Base-by-base conservation (phyloP, 1,140 invertebrate genomes). In the Trichoplusia ni region DNA sequence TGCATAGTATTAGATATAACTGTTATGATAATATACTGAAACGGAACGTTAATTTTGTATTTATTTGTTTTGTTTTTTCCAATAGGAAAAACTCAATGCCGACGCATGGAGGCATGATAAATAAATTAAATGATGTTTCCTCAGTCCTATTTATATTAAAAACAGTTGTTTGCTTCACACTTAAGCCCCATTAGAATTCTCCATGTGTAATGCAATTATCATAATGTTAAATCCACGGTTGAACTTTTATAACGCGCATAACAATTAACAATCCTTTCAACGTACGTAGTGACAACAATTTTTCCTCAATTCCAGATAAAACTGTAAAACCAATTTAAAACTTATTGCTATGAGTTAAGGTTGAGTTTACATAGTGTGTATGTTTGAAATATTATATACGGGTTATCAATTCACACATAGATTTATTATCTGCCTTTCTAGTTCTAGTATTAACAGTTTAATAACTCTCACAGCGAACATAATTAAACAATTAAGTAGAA, bases 401-500 rank as follows among this genome's bases (percentile, higher is more conserved):
- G 0, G 13, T 18, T 29, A 49, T 49, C 25, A 49, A 49, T 49
- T 49, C 18, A 19, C 46, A 7, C 23, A 6, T 29, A 27, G 25
- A 29, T 29, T 49, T 49, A 31, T 18, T 23, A 31, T 8, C 18
- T 23, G 8, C 2, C 46, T 49, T 49, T 49, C 25, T 49, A 46
- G 23, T 25, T 46, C 18, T 44, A 6, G 40, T 44, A 44, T 4
- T n/a, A 33, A n/a, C 29, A 11, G 19, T 42, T 42, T 42, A 42
- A 42, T 42, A 42, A 42, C n/a, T 23, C 3, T 18, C n/a, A n/a
- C n/a, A n/a, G 3, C 13, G 3, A 49, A 49, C 8, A 49, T 31
- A 31, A 49, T 49, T 29, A 49, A 29, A 49, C 11, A 49, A 49
- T 49, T 25, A 49, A 42, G 13, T 49, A 49, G 25, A 49, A 49